phyloP scores from a whole-genome alignment of 1,140 invertebrate species.

The Sitobion miscanthi region DNA sequence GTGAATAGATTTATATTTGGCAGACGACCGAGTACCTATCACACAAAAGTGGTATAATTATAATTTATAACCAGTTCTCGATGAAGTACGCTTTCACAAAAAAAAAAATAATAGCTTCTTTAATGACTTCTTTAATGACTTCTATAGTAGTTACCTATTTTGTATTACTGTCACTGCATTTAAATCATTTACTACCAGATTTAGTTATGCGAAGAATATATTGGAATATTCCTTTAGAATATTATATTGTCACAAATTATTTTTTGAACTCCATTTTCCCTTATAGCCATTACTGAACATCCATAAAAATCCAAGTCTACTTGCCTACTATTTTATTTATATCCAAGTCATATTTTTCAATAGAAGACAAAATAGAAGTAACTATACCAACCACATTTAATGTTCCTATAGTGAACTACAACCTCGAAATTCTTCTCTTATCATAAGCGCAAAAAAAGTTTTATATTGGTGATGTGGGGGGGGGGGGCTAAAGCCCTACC shows the following conservation, averaged over 20 bases:
- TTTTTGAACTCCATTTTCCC: constrained; percentile 3
- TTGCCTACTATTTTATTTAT: neutral
- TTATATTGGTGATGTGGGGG: no score
- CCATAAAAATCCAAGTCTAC: no score
- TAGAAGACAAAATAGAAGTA: neutral
- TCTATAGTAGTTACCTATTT: neutral
- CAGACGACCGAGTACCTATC: neutral
- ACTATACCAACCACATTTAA: neutral
- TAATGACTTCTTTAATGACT: neutral
- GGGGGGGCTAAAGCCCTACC: no score
- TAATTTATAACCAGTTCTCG: neutral
- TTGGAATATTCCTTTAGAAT: neutral
- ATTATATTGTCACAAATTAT: neutral
- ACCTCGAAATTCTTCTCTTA: neutral
- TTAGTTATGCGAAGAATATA: neutral
- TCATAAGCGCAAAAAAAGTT: no score
- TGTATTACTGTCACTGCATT: neutral
- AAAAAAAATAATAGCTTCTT: neutral
- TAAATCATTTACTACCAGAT: neutral
- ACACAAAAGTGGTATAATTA: neutral
- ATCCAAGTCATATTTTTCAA: neutral
- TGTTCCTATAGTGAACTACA: neutral
- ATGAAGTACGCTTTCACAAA: neutral
- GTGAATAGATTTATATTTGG: no score
- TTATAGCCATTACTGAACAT: neutral